phyloP scores from a whole-genome alignment of 2,888 invertebrate species.

The Eumerus sabulonum region DNA sequence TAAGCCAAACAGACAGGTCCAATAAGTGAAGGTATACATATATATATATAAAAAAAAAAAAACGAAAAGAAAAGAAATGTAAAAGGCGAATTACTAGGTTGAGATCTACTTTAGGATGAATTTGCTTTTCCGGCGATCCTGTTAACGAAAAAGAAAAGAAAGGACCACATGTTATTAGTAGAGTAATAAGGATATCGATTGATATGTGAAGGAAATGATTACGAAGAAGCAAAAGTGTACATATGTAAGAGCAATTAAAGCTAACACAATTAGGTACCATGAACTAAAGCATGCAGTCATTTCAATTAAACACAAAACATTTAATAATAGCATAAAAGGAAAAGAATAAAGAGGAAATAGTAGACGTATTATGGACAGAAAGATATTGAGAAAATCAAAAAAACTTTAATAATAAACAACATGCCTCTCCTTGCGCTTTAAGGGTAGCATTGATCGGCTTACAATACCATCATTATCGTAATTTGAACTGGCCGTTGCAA shows the following conservation, averaged over 20 bases:
- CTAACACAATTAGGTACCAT: slow-evolving; percentile 22
- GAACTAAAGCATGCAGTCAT: slow-evolving; percentile 9
- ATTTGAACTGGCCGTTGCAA: slow-evolving; percentile 28
- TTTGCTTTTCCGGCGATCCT: slow-evolving; percentile 66
- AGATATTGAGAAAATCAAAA: slow-evolving; percentile 26
- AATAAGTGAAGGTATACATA: no score
- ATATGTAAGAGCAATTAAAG: slow-evolving; percentile 5
- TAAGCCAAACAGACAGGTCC: slow-evolving; percentile 6
- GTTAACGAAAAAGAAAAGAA: slow-evolving; percentile 25
- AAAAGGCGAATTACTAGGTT: slow-evolving; percentile 25
- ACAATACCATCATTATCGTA: slow-evolving; percentile 56
- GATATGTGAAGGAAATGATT: no score
- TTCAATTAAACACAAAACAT: slow-evolving; percentile 14
- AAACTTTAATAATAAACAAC: slow-evolving; percentile 58
- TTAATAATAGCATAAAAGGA: slow-evolving; percentile 29
- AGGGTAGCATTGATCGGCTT: slow-evolving; percentile 57
- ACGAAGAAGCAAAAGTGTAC: neutral
- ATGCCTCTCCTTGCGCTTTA: slow-evolving; percentile 66
- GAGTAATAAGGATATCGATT: no score
- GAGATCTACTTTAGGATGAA: slow-evolving; percentile 60
- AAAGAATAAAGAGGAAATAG: slow-evolving; percentile 8
- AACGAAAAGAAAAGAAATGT: neutral
- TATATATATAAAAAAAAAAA: no score
- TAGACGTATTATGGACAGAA: neutral
- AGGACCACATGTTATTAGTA: no score